Evolutionary conservation across 2,113 vertebrate species (phyloP), one percentile per base, ranked within the genome.

Genomic region (Hyperoodon ampullatus): DNA sequence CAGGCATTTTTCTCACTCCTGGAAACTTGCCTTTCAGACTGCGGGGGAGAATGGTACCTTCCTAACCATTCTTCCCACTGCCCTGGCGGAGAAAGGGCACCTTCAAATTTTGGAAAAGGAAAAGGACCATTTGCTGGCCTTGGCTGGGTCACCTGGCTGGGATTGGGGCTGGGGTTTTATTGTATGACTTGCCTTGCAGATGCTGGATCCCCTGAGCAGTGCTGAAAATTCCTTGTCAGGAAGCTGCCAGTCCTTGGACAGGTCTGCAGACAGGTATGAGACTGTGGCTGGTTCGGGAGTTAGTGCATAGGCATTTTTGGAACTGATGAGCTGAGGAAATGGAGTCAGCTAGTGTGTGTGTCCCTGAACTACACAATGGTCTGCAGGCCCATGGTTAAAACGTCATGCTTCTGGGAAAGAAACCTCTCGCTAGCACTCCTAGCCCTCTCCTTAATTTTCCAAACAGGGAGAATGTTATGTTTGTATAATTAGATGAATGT

Each of bases 241-340:
- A 96, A 99, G 99, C 98, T 99, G 99, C 97, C 99, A 99, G 96
- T 99, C 99, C 88, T 98, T 99, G 98, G 99, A 99, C 98, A 99
- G 99, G 97, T 99, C 98, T 98, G 99, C 99, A 94, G 99, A 99
- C 98, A 99, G 99, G 99, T 99, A 98, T 98, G 98, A 86, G 81
- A 53, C 24, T 87, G 10, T 80, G 93, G 55, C 91, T 90, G 8
- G 71, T 58, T 60, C 47, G 8, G 39, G 81, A 14, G 42, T 75
- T 83, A 39, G 44, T 70, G 12, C 18, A 0, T 86, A 84, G 63
- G 70, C 26, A 15, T 88, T 90, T 87, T 89, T 88, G 80, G 83
- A 93, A 77, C 78, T 63, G 85, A 39, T 30, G 26, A 78, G n/a
- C 70, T 72, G 33, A 94, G 30, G 75, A 93, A 83, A 42, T 74